A percentile compares a stretch with the other conserved stretches of the same genome.
Evolutionary conservation across 1,140 invertebrate species (phyloP).

Genomic region (Callitettix versicolor): DNA sequence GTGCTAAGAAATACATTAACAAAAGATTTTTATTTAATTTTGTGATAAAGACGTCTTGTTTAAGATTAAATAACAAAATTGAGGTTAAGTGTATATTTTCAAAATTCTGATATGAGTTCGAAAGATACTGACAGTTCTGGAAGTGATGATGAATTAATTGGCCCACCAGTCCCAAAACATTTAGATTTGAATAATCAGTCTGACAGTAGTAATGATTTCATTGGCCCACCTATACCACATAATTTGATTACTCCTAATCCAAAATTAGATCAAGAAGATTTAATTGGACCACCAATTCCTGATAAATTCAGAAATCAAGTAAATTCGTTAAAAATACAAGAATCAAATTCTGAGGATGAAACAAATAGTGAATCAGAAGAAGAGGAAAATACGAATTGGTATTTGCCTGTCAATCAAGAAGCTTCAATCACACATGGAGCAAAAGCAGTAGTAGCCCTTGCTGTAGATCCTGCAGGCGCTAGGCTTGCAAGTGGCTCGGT

Average conservation of each 20-base stretch:
- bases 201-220: slow-evolving; percentile 38
- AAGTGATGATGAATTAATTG: slow-evolving; percentile 14
- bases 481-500: slow-evolving; percentile 84
- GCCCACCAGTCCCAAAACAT: slow-evolving; percentile 14
- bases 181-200: neutral
- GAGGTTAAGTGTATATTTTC: no score
- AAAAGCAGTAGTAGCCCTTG: slow-evolving; percentile 77
- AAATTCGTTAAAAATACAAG: slow-evolving; percentile 21
- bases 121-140: neutral
- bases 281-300: slow-evolving; percentile 19
- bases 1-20: no score
- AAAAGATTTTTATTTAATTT: no score
- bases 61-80: no score
- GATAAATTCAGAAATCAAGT: slow-evolving; percentile 15
- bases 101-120: no score
- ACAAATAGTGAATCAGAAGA: slow-evolving; percentile 30
- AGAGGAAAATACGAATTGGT: slow-evolving; percentile 39
- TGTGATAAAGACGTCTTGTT: no score
- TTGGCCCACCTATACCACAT: slow-evolving; percentile 46
- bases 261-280: slow-evolving; percentile 21
- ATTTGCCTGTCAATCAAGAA: slow-evolving; percentile 73
- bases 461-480: slow-evolving; percentile 85
- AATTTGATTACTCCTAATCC: neutral
- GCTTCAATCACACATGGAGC: slow-evolving; percentile 73
- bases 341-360: slow-evolving; percentile 30